These are phyloP conservation scores for Meloidogyne floridensis DNA, from an alignment of 1,140 invertebrate genomes.

Conservation along the genomic window DNA sequence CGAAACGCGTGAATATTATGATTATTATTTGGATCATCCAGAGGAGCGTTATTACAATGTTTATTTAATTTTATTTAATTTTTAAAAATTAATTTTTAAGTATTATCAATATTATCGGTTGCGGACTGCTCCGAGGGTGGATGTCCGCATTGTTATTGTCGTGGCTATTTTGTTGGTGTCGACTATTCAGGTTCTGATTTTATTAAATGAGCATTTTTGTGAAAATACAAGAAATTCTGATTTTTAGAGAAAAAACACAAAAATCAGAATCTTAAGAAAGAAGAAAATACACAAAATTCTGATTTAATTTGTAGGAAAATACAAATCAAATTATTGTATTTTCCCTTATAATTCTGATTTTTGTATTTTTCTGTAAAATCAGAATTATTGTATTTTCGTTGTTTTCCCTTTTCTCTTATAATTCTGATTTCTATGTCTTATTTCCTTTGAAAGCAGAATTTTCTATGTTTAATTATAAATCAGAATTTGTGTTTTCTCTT, in stretches of 20 bases:
- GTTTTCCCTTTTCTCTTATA: not conserved
- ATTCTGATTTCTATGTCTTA: constrained; percentile 8
- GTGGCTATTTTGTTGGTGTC: constrained; percentile 83
- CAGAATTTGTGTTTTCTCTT: too few relatives aligned
- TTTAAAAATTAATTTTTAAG: constrained; percentile 44
- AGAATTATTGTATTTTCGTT: too few relatives aligned
- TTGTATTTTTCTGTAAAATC: too few relatives aligned
- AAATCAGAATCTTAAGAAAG: constrained; percentile 73
- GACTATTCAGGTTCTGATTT: constrained; percentile 72
- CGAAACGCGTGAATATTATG: constrained; percentile 81
- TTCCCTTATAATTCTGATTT: too few relatives aligned
- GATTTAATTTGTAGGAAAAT: too few relatives aligned
- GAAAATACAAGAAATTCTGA: too few relatives aligned
- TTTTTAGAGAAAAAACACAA: constrained; percentile 33
- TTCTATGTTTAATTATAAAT: not conserved
- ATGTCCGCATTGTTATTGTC: constrained; percentile 81
- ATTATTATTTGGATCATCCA: constrained; percentile 92
- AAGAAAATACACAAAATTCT: constrained; percentile 75
- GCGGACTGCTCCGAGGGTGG: constrained; percentile 82
- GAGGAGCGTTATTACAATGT: constrained; percentile 65
- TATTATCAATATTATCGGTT: constrained; percentile 87
- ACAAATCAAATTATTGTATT: too few relatives aligned
- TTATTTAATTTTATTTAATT: not conserved
- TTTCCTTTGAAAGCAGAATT: constrained; percentile 21
- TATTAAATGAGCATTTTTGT: not conserved